Conservation (phyloP, 53 echinoderm and acorn worm species). For the Glandiceps talaboti region DNA sequence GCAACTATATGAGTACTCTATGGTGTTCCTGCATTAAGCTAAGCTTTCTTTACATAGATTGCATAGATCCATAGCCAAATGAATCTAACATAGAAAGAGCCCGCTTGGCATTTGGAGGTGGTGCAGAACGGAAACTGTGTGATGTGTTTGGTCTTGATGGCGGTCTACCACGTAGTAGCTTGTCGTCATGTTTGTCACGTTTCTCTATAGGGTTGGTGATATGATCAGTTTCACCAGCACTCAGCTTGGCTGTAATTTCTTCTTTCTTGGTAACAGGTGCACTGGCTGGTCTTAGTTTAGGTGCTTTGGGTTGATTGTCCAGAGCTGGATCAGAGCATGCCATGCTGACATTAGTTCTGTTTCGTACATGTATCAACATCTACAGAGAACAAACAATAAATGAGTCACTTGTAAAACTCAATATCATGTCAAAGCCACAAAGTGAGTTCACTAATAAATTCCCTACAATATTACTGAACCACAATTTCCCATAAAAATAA, state of each 20-base stretch:
- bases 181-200: not conserved
- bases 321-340: slow-evolving; percentile 64
- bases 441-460: not conserved
- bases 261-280: slow-evolving; percentile 75
- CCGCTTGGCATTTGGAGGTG: not conserved
- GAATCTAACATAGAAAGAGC: not conserved
- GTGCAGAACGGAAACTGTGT: not conserved
- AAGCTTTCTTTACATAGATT: not conserved
- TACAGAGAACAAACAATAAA: slow-evolving; percentile 11
- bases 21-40: not conserved
- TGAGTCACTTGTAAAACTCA: not conserved
- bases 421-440: not conserved
- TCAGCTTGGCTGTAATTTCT: slow-evolving; percentile 46
- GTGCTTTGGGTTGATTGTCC: slow-evolving; percentile 22
- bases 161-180: not conserved
- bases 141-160: not conserved
- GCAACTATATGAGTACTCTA: too few species aligned
- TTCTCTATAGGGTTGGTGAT: not conserved
- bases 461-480: not conserved
- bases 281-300: slow-evolving; percentile 48
- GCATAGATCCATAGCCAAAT: not conserved
- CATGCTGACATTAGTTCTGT: slow-evolving; percentile 81
- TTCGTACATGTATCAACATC: slow-evolving; percentile 95
- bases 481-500: too few species aligned
- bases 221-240: slow-evolving; percentile 64